phyloP scores from a whole-genome alignment of 2,888 invertebrate species.

The Eristalis pertinax region DNA sequence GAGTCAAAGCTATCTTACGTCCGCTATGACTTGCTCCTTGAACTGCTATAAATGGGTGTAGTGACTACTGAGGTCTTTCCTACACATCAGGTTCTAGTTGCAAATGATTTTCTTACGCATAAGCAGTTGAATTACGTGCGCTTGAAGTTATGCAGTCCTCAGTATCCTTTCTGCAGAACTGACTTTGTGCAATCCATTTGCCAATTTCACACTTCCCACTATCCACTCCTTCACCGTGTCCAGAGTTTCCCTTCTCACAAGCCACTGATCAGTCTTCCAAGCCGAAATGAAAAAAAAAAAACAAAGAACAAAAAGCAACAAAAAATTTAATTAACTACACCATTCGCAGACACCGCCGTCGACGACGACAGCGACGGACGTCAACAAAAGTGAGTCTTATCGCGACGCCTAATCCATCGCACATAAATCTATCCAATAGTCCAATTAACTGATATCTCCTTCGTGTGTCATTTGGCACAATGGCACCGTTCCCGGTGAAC shows the following conservation, averaged over 20 bases:
- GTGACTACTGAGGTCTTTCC: too few relatives aligned
- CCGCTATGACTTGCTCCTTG: too few relatives aligned
- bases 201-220: too few relatives aligned
- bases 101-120: too few relatives aligned
- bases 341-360: neutral
- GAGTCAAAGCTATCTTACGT: too few relatives aligned
- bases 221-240: too few relatives aligned
- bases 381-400: constrained; percentile 28
- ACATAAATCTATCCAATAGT: constrained; percentile 66
- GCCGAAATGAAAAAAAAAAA: neutral
- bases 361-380: neutral
- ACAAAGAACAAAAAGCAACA: neutral
- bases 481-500: constrained; percentile 1
- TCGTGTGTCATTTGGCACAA: constrained; percentile 23
- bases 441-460: constrained; percentile 62
- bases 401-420: constrained; percentile 42
- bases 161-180: too few relatives aligned
- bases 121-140: too few relatives aligned
- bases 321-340: neutral
- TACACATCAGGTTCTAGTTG: too few relatives aligned
- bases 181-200: too few relatives aligned
- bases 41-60: too few relatives aligned
- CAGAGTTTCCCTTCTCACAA: neutral
- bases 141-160: too few relatives aligned
- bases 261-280: neutral